phyloP scores from a whole-genome alignment of 2,113 vertebrate genomes.

The Taxidea taxus region DNA sequence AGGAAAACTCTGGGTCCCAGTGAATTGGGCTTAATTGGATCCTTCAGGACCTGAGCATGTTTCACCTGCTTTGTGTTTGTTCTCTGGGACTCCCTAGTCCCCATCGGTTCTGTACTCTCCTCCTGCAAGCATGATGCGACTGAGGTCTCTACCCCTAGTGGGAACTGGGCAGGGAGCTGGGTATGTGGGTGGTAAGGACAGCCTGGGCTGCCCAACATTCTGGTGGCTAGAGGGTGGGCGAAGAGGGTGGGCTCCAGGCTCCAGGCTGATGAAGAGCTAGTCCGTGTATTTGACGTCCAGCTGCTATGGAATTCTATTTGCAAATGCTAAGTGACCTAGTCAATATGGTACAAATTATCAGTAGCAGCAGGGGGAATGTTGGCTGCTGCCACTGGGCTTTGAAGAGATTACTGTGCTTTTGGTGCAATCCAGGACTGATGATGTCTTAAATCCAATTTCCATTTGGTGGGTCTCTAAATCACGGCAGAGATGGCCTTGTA shows the following conservation, averaged over 20 bases:
- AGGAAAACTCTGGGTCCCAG: slow-evolving; percentile 63
- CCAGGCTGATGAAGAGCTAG: slow-evolving; percentile 24
- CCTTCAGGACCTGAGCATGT: slow-evolving; percentile 46
- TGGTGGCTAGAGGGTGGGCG: slow-evolving; percentile 39
- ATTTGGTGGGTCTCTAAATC: slow-evolving; percentile 1
- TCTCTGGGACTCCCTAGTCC: background rate
- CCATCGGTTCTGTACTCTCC: background rate
- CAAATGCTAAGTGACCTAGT: slow-evolving; percentile 78
- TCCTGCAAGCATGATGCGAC: background rate
- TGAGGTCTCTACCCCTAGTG: background rate
- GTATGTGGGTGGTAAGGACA: slow-evolving; percentile 30
- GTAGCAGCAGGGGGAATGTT: slow-evolving; percentile 74
- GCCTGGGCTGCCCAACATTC: background rate
- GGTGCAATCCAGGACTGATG: background rate
- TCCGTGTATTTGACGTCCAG: slow-evolving; percentile 76
- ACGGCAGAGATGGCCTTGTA: background rate
- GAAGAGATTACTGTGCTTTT: slow-evolving; percentile 65
- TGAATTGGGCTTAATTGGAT: slow-evolving; percentile 65
- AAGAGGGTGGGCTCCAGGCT: background rate
- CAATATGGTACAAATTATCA: slow-evolving; percentile 83
- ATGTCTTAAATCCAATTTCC: slow-evolving; percentile 26
- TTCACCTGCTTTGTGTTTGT: slow-evolving; percentile 57
- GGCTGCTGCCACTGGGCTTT: slow-evolving; percentile 64
- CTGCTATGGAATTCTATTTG: slow-evolving; percentile 60
- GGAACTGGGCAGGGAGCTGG: background rate